Evolutionary conservation across 2,113 vertebrate genomes (phyloP).

Genomic region (Caranx ignobilis): DNA sequence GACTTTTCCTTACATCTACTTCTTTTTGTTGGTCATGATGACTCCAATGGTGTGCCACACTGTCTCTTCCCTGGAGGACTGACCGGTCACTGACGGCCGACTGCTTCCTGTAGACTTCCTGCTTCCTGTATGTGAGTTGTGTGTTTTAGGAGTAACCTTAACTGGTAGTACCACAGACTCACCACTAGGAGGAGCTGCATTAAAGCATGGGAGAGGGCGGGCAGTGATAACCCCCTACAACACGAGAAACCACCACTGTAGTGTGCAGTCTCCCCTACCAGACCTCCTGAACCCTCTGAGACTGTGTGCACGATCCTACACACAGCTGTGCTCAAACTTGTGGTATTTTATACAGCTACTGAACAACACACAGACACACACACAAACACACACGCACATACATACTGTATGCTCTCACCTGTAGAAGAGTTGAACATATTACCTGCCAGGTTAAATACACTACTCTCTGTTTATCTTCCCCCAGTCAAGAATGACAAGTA

Average conservation of each 20-base stretch:
- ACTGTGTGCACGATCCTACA: conserved; percentile 67
- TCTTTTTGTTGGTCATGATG: conserved; percentile 71
- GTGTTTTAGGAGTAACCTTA: conserved; percentile 72
- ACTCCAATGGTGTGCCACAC: conserved; percentile 70
- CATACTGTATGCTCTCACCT: conserved; percentile 82
- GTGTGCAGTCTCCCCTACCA: conserved; percentile 49
- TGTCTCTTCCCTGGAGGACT: conserved; percentile 72
- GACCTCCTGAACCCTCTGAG: conserved; percentile 67
- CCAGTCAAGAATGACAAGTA: conserved; percentile 92
- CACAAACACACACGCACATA: conserved; percentile 64
- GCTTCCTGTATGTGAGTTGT: conserved; percentile 69
- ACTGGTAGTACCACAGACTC: conserved; percentile 78
- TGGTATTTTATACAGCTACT: conserved; percentile 76
- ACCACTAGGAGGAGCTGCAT: conserved; percentile 68
- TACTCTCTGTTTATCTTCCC: conserved; percentile 63
- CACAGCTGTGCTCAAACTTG: conserved; percentile 59
- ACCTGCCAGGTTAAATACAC: conserved; percentile 86
- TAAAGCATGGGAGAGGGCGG: conserved; percentile 47
- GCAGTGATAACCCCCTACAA: conserved; percentile 37
- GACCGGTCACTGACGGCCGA: conserved; percentile 51
- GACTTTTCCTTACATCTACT: conserved; percentile 82
- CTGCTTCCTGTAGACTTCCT: conserved; percentile 72
- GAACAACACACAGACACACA: conserved; percentile 72
- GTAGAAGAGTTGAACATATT: conserved; percentile 88
- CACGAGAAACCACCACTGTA: conserved; percentile 62